phyloP scores from a whole-genome alignment of 2,797 vertebrate genomes.

The Cynopterus sphinx region DNA sequence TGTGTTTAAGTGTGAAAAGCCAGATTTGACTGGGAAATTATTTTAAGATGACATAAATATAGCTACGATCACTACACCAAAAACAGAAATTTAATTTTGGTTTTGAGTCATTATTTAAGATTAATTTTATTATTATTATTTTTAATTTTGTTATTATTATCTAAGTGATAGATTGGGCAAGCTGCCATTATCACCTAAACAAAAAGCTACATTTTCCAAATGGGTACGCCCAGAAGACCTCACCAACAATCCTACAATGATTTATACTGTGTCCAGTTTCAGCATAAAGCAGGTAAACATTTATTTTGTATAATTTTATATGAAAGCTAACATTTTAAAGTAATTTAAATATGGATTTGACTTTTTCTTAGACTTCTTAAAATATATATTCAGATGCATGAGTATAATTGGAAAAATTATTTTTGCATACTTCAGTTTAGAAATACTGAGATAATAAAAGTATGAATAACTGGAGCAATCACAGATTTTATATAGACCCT shows the following conservation, averaged over 20 bases:
- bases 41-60: not conserved
- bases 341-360: conserved; percentile 38
- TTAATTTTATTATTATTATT: conserved; percentile 11
- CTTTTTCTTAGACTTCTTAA: conserved; percentile 34
- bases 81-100: conserved; percentile 40
- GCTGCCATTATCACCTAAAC: conserved; percentile 96
- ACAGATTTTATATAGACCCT: not conserved
- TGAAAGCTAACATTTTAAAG: conserved; percentile 27
- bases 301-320: conserved; percentile 29
- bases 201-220: conserved; percentile 95
- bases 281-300: conserved; percentile 97
- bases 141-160: conserved; percentile 46
- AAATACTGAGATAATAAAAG: not conserved
- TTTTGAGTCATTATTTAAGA: conserved; percentile 33
- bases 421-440: not conserved
- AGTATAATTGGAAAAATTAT: not conserved
- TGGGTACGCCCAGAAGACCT: conserved; percentile 98
- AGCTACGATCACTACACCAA: not conserved
- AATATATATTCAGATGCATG: not conserved
- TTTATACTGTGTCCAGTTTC: conserved; percentile 99
- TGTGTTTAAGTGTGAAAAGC: conserved; percentile 2
- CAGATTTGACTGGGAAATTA: not conserved
- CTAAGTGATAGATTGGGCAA: conserved; percentile 95
- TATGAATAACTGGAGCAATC: not conserved
- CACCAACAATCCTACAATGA: conserved; percentile 97